These are phyloP conservation scores for Halcyon chelicuti DNA, from an alignment of 2,797 vertebrate species.

Conservation along the genomic window DNA sequence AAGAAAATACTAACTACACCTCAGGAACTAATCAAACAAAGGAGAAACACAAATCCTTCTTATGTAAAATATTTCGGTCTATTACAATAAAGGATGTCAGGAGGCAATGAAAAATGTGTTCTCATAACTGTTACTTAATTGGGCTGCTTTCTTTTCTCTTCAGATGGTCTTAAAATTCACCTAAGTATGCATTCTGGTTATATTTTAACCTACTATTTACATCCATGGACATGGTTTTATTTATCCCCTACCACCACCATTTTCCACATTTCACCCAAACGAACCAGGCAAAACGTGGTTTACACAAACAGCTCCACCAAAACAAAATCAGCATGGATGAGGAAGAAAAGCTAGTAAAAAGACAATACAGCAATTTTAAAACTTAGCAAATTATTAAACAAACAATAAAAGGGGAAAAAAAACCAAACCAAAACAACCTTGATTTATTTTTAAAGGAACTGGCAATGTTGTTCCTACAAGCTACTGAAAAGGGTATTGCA, in stretches of 20 bases:
- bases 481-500: neutral
- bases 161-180: neutral
- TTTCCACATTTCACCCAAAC: neutral
- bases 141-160: neutral
- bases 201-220: neutral
- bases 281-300: neutral
- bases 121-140: neutral
- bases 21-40: neutral
- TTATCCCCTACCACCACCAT: neutral
- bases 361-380: neutral
- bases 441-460: neutral
- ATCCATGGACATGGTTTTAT: neutral
- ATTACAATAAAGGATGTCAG: neutral
- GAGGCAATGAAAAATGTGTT: neutral
- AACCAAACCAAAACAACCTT: rapidly evolving
- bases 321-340: neutral
- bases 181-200: neutral
- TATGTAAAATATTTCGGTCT: neutral
- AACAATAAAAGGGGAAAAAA: neutral
- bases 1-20: neutral
- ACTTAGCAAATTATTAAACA: neutral
- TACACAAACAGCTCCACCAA: neutral
- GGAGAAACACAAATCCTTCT: neutral
- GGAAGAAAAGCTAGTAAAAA: neutral
- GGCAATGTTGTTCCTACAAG: neutral